Base-by-base conservation (phyloP, 2,797 vertebrate genomes). In the Cyprinodon diabolis region DNA sequence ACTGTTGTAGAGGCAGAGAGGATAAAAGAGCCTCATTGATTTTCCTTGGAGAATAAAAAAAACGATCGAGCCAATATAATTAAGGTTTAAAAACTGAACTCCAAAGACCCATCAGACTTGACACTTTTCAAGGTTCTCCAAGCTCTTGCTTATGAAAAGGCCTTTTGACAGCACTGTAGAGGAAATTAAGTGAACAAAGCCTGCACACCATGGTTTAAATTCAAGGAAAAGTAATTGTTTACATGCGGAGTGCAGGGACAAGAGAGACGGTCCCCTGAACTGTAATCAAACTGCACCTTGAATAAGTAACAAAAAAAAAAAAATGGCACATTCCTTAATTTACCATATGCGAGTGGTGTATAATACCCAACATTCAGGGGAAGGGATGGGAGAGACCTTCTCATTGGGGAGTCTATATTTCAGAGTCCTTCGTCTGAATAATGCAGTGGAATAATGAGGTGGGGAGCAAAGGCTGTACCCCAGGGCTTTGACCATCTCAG, bases 401-500 rank as follows among this genome's bases (percentile, higher is more conserved):
- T 88, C 89, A 91, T 95, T 94, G 93, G 92, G 87, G 71, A 81
- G 90, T 86, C 89, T 87, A 86, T 93, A 91, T 95, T 93, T 94
- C 92, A 90, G 94, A 92, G 92, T 77, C 90, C 93, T 91, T 88
- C 73, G 87, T 91, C 92, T 93, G 95, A 96, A 96, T 95, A 96
- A 96, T 95, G 93, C 89, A 85, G 89, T 86, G 91, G 94, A 94
- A 93, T 96, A 96, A 96, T 95, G 95, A 96, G 94, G 95, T 92
- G 90, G 86, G 92, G 94, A 94, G 95, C 87, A 92, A 91, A 90
- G 91, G 88, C 94, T 95, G 94, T 95, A 94, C 95, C 96, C 95
- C 92, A 91, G 93, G 95, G 96, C 95, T 94, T 94, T 94, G 96
- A 96, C 95, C 90, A 77, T 95, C 95, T 96, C 94, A 85, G 94